phyloP scores from a whole-genome alignment of 2,797 vertebrate species.

The Oophaga sylvatica region DNA sequence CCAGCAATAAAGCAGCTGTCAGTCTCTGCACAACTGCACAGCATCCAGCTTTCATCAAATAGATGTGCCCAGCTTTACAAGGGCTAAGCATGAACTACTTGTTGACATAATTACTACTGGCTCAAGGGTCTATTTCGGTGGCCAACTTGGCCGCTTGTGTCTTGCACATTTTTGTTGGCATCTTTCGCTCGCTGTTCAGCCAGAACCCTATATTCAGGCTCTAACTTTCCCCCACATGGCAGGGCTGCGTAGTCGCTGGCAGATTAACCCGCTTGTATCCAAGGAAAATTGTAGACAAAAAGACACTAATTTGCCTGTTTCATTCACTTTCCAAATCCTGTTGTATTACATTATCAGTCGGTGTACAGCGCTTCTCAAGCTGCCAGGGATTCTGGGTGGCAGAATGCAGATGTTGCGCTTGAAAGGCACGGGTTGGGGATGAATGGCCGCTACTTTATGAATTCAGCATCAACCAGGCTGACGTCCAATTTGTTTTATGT shows the following conservation, averaged over 20 bases:
- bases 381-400: conserved; percentile 34
- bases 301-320: conserved; percentile 41
- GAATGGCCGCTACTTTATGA: not conserved
- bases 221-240: conserved; percentile 61
- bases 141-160: conserved; percentile 73
- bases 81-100: conserved; percentile 87
- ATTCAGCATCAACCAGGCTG: not conserved
- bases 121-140: conserved; percentile 66
- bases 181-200: conserved; percentile 75
- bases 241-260: conserved; percentile 68
- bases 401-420: conserved; percentile 16
- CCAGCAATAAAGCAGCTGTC: conserved; percentile 73
- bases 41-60: conserved; percentile 59
- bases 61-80: conserved; percentile 73
- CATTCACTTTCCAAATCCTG: conserved; percentile 47
- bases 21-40: conserved; percentile 66
- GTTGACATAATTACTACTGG: conserved; percentile 80
- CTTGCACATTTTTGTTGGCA: conserved; percentile 75
- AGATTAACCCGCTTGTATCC: conserved; percentile 65
- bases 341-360: conserved; percentile 38
- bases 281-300: conserved; percentile 40
- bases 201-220: conserved; percentile 77
- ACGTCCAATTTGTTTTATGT: not conserved
- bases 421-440: not conserved
- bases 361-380: conserved; percentile 33